Base-by-base conservation (phyloP, 2,888 invertebrate genomes). In the Andrena bucephala region DNA sequence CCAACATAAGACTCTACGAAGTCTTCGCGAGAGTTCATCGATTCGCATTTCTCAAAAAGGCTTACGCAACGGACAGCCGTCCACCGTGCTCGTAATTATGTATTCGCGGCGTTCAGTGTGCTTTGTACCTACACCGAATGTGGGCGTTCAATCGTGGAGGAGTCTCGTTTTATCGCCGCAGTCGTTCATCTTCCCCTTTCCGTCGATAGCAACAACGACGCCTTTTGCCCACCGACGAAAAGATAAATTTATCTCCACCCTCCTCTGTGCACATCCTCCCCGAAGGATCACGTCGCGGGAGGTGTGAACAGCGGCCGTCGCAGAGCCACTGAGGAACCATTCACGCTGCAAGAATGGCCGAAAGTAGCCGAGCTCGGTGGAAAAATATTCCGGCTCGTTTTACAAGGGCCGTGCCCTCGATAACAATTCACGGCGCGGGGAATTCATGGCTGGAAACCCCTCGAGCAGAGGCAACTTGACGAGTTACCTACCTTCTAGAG, bases 351-450 rank as follows among this genome's bases (percentile, higher is more conserved):
- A 16, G 62, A 63, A 24, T 13, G 24, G 7, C 8, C 67, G 42
- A 16, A 36, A 7, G 16, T n/a, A 63, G 33, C 13, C 24, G 31
- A 63, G 24, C 33, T 33, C 2, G 5, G 20, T 5, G 50, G 36
- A 33, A 66, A 72, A 31, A 27, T 67, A 31, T 67, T 74, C 73
- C 16, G 6, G 24, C 48, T 48, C 10, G 42, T 24, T 74, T 67
- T 4, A 57, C 42, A 16, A 31, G 29, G 13, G 0, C 20, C 20
- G 16, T n/a, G 8, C n/a, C 54, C 65, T 31, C 52, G 59, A 74
- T 74, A 60, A 27, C 50, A 59, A 74, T 74, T 68, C 48, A 68
- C 59, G 67, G 48, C 31, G 36, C 68, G n/a, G 33, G 13, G n/a
- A 20, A 60, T 59, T 50, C 60, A 13, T 27, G 57, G 59, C 54